Percentiles rank a stretch among this genome's conserved stretches.
phyloP scores from a whole-genome alignment of 2,113 vertebrate species.

The Dicerorhinus sumatrensis region DNA sequence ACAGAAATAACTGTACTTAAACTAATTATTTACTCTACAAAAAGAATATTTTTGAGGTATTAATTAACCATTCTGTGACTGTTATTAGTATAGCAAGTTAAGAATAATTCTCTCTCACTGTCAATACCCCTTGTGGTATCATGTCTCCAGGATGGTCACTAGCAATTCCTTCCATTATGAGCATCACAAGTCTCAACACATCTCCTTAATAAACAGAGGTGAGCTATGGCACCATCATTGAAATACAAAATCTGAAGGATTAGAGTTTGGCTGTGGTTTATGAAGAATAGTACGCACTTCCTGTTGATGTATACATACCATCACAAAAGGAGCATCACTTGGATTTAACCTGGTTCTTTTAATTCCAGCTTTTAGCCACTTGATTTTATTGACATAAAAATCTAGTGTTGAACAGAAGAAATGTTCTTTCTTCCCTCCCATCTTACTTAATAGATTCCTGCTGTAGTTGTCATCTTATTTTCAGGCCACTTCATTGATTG shows the following conservation, averaged over 20 bases:
- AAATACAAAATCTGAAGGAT: not conserved
- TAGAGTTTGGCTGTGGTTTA: not conserved
- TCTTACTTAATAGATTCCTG: not conserved
- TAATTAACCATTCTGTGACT: not conserved
- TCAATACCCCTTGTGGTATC: not conserved
- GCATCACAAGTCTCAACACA: not conserved
- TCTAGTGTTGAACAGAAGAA: not conserved
- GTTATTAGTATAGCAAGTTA: not conserved
- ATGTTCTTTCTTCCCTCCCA: not conserved
- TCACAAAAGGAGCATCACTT: not conserved
- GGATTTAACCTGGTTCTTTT: not conserved
- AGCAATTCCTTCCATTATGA: not conserved
- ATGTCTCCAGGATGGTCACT: not conserved
- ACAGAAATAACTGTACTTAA: not conserved
- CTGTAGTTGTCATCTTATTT: not conserved
- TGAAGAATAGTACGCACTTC: not conserved
- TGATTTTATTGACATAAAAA: constrained; percentile 4
- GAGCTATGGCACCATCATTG: not conserved
- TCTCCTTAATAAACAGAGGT: not conserved
- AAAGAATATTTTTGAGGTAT: not conserved
- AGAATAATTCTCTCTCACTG: not conserved
- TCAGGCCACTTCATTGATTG: not conserved
- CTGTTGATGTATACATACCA: not conserved
- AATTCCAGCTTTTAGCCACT: not conserved
- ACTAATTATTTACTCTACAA: not conserved